A percentile compares a stretch with the other conserved stretches of the same genome.
Evolutionary conservation across 2,797 vertebrate genomes (phyloP).

Genomic region (Acanthis flammea): DNA sequence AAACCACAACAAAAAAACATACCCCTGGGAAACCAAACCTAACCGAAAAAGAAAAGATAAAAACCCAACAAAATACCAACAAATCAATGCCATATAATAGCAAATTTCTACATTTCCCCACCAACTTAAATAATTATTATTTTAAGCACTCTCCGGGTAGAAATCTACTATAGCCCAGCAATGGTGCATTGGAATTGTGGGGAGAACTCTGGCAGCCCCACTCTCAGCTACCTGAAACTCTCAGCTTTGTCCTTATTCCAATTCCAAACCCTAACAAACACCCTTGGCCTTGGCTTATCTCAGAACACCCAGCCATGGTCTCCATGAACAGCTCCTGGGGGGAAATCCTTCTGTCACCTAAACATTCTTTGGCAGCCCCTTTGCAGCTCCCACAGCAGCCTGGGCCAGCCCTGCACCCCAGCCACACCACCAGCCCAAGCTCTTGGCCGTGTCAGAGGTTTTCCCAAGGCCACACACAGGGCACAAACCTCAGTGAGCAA

Average conservation of each 20-base stretch:
- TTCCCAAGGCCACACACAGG: background rate
- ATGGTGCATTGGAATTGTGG: rapidly evolving
- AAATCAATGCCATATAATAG: background rate
- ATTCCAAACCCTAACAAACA: background rate
- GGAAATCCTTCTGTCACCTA: background rate
- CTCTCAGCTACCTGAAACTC: background rate
- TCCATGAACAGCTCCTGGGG: background rate
- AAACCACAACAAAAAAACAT: background rate
- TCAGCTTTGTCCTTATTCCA: background rate
- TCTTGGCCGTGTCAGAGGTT: background rate
- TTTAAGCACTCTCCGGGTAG: background rate
- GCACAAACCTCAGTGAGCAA: background rate
- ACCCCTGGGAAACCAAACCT: background rate
- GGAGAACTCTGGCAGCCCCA: background rate
- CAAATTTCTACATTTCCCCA: background rate
- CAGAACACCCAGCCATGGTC: background rate
- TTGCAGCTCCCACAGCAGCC: background rate
- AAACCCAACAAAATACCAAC: background rate
- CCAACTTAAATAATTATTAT: background rate
- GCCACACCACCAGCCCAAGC: background rate
- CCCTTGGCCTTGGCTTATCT: background rate
- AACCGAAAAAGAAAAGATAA: background rate
- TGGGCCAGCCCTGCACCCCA: background rate
- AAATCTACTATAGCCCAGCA: background rate
- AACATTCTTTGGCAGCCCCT: background rate